Conservation (phyloP, 2,888 invertebrate genomes). For the Pseudanteris insignis region DNA sequence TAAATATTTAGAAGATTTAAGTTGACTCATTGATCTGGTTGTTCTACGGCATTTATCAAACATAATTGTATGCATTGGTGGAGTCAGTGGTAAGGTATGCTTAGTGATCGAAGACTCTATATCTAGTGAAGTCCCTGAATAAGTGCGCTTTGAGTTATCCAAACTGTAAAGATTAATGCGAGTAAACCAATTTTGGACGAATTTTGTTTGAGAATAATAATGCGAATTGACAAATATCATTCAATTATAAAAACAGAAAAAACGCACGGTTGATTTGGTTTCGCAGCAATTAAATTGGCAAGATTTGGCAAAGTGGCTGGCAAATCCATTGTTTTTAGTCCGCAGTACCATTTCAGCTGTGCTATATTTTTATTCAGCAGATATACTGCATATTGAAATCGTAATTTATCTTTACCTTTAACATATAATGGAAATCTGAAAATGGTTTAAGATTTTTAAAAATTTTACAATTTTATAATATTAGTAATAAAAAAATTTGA, state of each 20-base stretch:
- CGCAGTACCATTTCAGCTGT: conserved; percentile 83
- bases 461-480: too few species aligned
- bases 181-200: too few species aligned
- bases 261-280: conserved; percentile 57
- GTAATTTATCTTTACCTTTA: conserved; percentile 79
- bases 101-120: conserved; percentile 54
- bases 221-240: too few species aligned
- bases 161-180: conserved; percentile 50
- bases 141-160: conserved; percentile 63
- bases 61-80: conserved; percentile 58
- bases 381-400: conserved; percentile 90
- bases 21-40: conserved; percentile 57
- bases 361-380: conserved; percentile 94
- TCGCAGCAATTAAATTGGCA: conserved; percentile 69
- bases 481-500: conserved; percentile 4
- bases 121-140: conserved; percentile 64
- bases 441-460: too few species aligned
- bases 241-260: too few species aligned
- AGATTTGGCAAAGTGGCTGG: conserved; percentile 80
- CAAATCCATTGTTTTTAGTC: conserved; percentile 78
- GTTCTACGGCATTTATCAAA: conserved; percentile 59
- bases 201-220: too few species aligned
- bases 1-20: conserved; percentile 55
- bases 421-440: conserved; percentile 85
- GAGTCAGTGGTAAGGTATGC: conserved; percentile 54